These are phyloP conservation scores for Camptogramma bilineatum DNA, from an alignment of 2,888 invertebrate genomes.

Conservation along the genomic window DNA sequence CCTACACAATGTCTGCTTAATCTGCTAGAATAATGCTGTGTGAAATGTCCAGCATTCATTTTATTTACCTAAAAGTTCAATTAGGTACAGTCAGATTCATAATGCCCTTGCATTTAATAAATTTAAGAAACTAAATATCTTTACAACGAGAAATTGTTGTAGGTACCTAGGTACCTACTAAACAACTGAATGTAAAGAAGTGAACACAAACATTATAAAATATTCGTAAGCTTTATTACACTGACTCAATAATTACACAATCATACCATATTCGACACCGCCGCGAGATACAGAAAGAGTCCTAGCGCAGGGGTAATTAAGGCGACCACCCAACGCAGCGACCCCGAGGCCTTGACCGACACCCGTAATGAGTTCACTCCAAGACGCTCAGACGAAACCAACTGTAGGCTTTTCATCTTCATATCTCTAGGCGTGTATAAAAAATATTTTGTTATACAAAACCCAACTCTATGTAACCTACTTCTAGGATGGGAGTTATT, in stretches of 20 bases:
- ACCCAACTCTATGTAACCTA: neutral
- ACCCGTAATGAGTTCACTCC: conserved; percentile 81
- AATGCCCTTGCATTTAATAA: no score
- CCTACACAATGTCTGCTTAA: no score
- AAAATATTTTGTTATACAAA: neutral
- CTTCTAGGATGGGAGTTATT: neutral
- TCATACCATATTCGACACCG: conserved; percentile 22
- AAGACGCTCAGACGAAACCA: conserved; percentile 45
- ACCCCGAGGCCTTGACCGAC: conserved; percentile 84
- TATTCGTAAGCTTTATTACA: neutral
- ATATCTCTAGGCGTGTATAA: conserved; percentile 6
- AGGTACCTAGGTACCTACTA: no score
- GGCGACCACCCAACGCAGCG: conserved; percentile 82
- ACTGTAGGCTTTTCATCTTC: conserved; percentile 47
- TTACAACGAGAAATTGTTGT: no score
- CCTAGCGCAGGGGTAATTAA: conserved; percentile 80
- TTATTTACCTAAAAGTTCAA: no score
- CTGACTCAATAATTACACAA: conserved; percentile 12
- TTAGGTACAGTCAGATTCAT: no score
- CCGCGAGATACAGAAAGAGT: conserved; percentile 55
- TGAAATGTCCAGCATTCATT: no score
- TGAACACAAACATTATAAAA: neutral
- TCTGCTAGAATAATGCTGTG: no score
- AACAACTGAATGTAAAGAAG: neutral
- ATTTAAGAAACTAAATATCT: no score